Evolutionary conservation across 1,140 invertebrate genomes (phyloP).

Genomic region (Luehdorfia chinensis): DNA sequence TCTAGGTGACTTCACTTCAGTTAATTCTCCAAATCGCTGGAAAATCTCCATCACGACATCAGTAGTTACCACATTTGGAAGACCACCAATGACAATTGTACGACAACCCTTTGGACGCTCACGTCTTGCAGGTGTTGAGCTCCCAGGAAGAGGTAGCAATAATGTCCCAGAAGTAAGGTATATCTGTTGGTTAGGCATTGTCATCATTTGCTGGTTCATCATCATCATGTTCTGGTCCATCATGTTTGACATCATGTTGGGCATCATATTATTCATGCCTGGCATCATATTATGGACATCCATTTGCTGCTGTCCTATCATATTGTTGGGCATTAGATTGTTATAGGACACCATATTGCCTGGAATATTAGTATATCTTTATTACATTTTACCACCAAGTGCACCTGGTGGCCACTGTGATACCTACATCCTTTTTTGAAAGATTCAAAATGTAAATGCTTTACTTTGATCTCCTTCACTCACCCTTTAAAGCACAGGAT

Average conservation of each 20-base stretch:
- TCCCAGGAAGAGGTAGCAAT: constrained; percentile 90
- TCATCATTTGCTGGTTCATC: constrained; percentile 40
- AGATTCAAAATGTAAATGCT: too few species aligned
- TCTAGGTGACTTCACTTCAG: constrained; percentile 90
- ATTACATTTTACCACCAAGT: too few species aligned
- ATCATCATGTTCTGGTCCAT: constrained; percentile 46
- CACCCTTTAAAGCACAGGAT: too few species aligned
- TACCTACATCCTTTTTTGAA: too few species aligned
- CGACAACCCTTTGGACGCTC: constrained; percentile 93
- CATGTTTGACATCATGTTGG: constrained; percentile 36
- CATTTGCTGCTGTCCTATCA: constrained; percentile 32
- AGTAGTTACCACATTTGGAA: constrained; percentile 91
- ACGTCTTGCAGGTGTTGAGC: constrained; percentile 86
- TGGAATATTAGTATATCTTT: too few species aligned
- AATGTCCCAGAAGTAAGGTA: constrained; percentile 58
- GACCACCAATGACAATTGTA: constrained; percentile 95
- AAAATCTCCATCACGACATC: constrained; percentile 89
- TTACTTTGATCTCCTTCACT: too few species aligned
- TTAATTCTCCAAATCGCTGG: constrained; percentile 89
- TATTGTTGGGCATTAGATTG: constrained; percentile 29
- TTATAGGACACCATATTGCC: constrained; percentile 34
- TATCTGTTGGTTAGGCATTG: constrained; percentile 36
- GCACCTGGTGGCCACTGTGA: too few species aligned
- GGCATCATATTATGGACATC: constrained; percentile 32
- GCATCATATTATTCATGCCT: constrained; percentile 35